Percentiles rank a stretch among this genome's conserved stretches.
These are phyloP conservation scores for Heterocephalus glaber DNA, from an alignment of 2,113 vertebrate genomes.

Conservation along the genomic window DNA sequence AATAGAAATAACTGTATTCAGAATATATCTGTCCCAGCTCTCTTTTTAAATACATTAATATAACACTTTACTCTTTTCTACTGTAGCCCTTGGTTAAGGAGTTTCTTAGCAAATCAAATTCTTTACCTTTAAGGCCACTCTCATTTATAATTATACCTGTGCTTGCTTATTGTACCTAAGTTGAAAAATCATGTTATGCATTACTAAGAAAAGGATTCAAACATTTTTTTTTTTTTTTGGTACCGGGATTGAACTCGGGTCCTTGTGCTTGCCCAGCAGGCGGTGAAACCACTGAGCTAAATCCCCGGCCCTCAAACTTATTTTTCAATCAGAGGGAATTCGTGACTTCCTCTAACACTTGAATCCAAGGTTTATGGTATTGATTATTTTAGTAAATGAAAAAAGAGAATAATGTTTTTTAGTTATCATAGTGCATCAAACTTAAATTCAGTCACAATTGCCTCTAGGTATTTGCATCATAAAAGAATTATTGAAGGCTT, in stretches of 20 bases:
- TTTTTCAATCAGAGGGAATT: not conserved
- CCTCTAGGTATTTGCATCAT: constrained; percentile 38
- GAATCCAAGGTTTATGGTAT: not conserved
- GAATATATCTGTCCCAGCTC: not conserved
- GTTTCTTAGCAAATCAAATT: not conserved
- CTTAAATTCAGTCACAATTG: constrained; percentile 62
- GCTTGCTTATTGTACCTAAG: not conserved
- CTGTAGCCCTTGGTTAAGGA: not conserved
- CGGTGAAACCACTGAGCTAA: too few species aligned
- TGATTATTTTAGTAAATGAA: constrained; percentile 50
- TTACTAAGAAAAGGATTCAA: not conserved
- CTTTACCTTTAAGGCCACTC: not conserved
- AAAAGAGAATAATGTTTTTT: constrained; percentile 56
- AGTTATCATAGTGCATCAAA: constrained; percentile 58
- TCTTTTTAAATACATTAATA: not conserved
- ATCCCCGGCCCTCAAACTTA: too few species aligned
- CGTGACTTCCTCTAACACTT: constrained; percentile 34
- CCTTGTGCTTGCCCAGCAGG: too few species aligned
- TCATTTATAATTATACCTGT: not conserved
- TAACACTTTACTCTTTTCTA: not conserved
- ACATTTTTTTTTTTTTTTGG: constrained; percentile 51
- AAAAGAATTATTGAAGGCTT: constrained; percentile 67
- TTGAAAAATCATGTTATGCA: not conserved
- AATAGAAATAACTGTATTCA: not conserved
- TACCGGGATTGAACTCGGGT: too few species aligned